Percentiles rank a stretch among this genome's conserved stretches.
phyloP scores from a whole-genome alignment of 23 tunicate genomes.

The Halocynthia roretzi region DNA sequence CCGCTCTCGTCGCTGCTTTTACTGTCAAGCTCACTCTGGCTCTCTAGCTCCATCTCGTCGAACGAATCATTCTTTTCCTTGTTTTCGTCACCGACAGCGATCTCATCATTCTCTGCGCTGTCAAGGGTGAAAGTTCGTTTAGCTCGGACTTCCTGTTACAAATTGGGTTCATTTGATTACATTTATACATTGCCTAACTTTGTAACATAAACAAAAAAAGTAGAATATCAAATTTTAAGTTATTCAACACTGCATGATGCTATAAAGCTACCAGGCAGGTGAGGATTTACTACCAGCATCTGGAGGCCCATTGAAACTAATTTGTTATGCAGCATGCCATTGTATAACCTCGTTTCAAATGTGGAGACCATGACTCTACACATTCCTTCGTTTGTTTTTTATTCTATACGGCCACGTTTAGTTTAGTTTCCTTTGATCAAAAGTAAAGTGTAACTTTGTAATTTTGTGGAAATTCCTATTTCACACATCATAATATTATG shows the following conservation, averaged over 20 bases:
- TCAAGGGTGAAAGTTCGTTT: background rate
- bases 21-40: constrained; percentile 97
- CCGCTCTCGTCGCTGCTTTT: constrained; percentile 80
- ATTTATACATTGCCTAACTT: background rate
- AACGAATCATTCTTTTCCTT: constrained; percentile 18
- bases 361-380: too few relatives aligned
- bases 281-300: too few relatives aligned
- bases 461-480: too few relatives aligned
- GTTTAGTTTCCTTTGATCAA: too few relatives aligned
- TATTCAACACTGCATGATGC: background rate
- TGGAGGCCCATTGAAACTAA: too few relatives aligned
- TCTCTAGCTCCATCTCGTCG: constrained; percentile 93
- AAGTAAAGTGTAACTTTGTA: too few relatives aligned
- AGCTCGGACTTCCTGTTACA: background rate
- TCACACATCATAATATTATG: too few relatives aligned
- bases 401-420: too few relatives aligned
- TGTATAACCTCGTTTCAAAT: too few relatives aligned
- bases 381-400: too few relatives aligned
- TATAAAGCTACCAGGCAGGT: too few relatives aligned
- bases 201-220: background rate
- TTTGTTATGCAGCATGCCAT: too few relatives aligned
- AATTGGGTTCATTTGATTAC: background rate
- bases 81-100: background rate
- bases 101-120: constrained; percentile 4
- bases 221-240: background rate